Evolutionary conservation across 2,797 vertebrate species (phyloP), one percentile per base, ranked within the genome.

Genomic region (Lacerta viridis): DNA sequence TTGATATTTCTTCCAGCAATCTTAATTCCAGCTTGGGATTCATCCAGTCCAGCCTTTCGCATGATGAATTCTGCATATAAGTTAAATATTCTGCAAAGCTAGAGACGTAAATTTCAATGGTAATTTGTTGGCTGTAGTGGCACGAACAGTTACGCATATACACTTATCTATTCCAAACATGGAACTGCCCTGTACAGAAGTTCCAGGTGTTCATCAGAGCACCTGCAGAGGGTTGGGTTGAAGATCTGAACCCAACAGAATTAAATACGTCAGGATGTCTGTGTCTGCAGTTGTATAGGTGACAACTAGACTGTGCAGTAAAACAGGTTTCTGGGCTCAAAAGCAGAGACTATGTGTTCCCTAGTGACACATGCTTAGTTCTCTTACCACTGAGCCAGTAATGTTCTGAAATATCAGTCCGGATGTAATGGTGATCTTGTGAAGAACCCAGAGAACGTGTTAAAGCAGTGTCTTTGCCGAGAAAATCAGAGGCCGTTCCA

Each of bases 301-400:
- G 33, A 29, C 50, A 55, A 15, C 11, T 2, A 5, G 64, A 3
- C n/a, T 84, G 88, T 80, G 91, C 84, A 29, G n/a, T 90, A 93
- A 92, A 91, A 92, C 87, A 79, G 83, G 69, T 33, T 89, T 89
- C 83, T 93, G 91, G 93, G 92, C 83, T 93, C 90, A 85, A 84
- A n/a, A 85, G 74, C 90, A 90, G 23, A 93, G 71, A 88, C 88
- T 92, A 94, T 91, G 86, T 36, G 91, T 90, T 84, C 88, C 87
- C 90, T 88, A 92, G 78, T 93, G 92, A 64, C 78, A 90, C 88
- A 89, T 86, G 88, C 89, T 87, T 91, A 82, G 61, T 90, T 69
- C 89, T 95, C 95, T 96, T 98, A 99, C 99, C 99, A 80, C 98
- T 99, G 96, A 99, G 98, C 99, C 99, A 99, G 96, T 99, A 98